Base-by-base conservation (phyloP, 2,113 vertebrate genomes). In the Hydrochoerus hydrochaeris region DNA sequence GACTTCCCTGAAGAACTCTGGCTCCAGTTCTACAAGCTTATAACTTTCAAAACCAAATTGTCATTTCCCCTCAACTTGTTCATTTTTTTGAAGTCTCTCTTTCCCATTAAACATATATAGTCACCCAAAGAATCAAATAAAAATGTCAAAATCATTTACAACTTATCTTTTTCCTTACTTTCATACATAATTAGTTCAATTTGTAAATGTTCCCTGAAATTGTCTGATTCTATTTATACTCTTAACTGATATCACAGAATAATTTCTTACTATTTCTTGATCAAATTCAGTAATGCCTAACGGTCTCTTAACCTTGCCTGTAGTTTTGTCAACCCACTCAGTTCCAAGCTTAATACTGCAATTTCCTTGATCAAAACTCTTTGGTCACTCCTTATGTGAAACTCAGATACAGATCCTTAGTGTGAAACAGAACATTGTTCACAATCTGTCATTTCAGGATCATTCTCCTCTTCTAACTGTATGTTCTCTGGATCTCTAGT, bases 121-220 rank as follows among this genome's bases (percentile, higher is more conserved):
- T 83, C 2, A 86, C 26, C 30, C 20, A 69, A 35, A 8, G 75
- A 75, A 58, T 52, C 19, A 57, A 91, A 22, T 69, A 69, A 84
- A 94, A 84, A 83, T 89, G 41, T 96, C 71, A 89, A 90, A 95
- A 57, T 90, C 28, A 90, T 26, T 96, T 88, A 81, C 0, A 85
- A 44, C 57, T 91, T 95, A 91, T 83, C 71, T 83, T 83, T 92
- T 92, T 93, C 11, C 46, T 90, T 26, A 0, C 17, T 38, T 90
- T 73, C 11, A 49, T 69, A 90, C 26, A 13, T 16, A 58, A 10
- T 81, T 65, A 73, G 1, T 57, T 57, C 63, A 60, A 1, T 57
- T 73, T 94, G 58, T 80, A 85, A 60, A 71, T 54, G 12, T 81
- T 81, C 30, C 57, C 60, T 73, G 35, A 73, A 86, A 60, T 57